Base-by-base conservation (phyloP, 2,113 vertebrate genomes). In the Alligator sinensis region DNA sequence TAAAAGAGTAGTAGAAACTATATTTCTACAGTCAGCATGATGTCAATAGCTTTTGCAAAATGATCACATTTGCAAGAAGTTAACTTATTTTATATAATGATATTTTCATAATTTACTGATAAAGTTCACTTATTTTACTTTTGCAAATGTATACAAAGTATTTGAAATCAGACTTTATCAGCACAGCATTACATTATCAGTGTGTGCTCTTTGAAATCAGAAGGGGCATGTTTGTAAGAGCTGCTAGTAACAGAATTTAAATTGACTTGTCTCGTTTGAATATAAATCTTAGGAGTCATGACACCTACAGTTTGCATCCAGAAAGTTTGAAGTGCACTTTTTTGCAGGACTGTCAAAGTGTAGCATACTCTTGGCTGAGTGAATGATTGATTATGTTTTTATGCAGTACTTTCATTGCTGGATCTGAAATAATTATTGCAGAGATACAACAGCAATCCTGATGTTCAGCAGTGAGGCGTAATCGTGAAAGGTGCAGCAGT, bases 1-100 rank as follows among this genome's bases (percentile, higher is more conserved):
- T 87, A 95, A 86, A 60, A 80, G 28, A 75, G 27, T 14, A 87
- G 63, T 55, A 89, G 63, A 81, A 96, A 14, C 72, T 24, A 38
- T 83, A 66, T 80, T 91, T 55, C 58, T 70, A 34, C 59, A 64
- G 47, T 66, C 27, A 62, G n/a, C 76, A 1, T 7, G 62, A 91
- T 4, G 1, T 0, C 54, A 84, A 62, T 54, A 54, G 2, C 77
- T 95, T 84, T 47, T 92, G 80, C 59, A 60, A 34, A 76, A 55
- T 78, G 3, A 25, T 61, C 0, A 0, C 22, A 11, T 77, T 70
- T 83, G 57, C 60, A 62, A 64, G 77, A 30, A 0, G 47, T 70
- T 22, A 22, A 47, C 58, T 82, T 66, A 47, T 47, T 47, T 47
- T 47, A 47, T 47, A 11, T 16, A 61, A 34, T 61, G 88, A 8